phyloP scores from a whole-genome alignment of 2,888 invertebrate species.

The Sarcophaga carnaria region DNA sequence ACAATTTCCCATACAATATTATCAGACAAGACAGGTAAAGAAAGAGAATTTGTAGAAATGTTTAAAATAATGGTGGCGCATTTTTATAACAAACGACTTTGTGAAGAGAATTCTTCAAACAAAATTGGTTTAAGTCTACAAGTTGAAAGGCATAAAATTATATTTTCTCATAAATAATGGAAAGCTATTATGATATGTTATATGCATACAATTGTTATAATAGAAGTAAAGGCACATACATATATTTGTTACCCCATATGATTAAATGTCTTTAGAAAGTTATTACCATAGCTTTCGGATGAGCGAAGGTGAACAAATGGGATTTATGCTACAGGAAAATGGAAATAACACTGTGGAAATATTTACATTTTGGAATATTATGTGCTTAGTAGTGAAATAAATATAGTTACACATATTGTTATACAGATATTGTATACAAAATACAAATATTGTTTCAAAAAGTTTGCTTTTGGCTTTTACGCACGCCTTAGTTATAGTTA shows the following conservation, averaged over 20 bases:
- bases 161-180: constrained; percentile 42
- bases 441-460: no score
- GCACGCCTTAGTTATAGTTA: no score
- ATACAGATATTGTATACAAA: no score
- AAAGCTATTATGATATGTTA: not conserved
- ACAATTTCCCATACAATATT: not conserved
- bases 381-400: not conserved
- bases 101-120: constrained; percentile 22
- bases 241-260: constrained; percentile 1
- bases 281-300: not conserved
- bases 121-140: constrained; percentile 24
- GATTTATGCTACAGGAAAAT: constrained; percentile 37
- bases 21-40: not conserved
- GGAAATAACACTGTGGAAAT: constrained; percentile 43
- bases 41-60: not conserved
- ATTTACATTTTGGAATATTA: constrained; percentile 30
- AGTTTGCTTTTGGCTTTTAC: no score
- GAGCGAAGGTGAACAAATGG: constrained; percentile 29
- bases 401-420: not conserved
- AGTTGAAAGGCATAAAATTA: constrained; percentile 42
- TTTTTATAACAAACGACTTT: constrained; percentile 29
- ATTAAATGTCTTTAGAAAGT: constrained; percentile 43
- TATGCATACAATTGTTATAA: no score
- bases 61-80: constrained; percentile 36
- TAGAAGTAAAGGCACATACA: not conserved